Evolutionary conservation across 2,113 vertebrate species (phyloP).

Genomic region (Tyrannus savana): DNA sequence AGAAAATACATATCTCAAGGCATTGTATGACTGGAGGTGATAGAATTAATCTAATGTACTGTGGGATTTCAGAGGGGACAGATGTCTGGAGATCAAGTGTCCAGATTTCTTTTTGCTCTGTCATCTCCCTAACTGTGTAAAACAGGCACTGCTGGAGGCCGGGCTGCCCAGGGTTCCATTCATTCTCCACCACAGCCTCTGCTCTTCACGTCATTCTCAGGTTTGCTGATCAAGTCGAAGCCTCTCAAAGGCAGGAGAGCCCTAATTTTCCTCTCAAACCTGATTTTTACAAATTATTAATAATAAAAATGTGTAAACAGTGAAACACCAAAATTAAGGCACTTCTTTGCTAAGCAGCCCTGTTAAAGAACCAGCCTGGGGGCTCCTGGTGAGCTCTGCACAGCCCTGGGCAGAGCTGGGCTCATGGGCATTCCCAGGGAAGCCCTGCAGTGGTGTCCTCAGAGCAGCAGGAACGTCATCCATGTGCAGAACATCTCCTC

Average conservation of each 20-base stretch:
- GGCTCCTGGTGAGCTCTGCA: accelerated
- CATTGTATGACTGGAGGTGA: neutral
- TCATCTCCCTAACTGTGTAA: neutral
- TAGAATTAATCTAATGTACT: neutral
- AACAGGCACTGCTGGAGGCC: neutral
- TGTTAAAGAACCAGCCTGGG: neutral
- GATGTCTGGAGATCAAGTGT: neutral
- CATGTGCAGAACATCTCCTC: neutral
- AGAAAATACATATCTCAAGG: neutral
- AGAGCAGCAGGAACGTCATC: neutral
- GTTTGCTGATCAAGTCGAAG: neutral
- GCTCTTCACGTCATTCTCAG: neutral
- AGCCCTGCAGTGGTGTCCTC: neutral
- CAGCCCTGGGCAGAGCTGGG: neutral
- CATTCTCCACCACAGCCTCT: neutral
- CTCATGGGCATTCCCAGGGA: accelerated
- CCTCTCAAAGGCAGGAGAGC: neutral
- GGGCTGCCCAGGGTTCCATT: neutral
- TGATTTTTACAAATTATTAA: neutral
- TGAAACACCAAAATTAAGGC: neutral
- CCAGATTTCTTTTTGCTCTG: slow-evolving; percentile 16
- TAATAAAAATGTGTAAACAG: neutral
- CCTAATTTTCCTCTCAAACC: neutral
- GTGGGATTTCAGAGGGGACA: neutral
- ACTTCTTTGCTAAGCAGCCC: accelerated